These are phyloP conservation scores for Eueides isabella DNA, from an alignment of 1,140 invertebrate genomes.

Conservation along the genomic window DNA sequence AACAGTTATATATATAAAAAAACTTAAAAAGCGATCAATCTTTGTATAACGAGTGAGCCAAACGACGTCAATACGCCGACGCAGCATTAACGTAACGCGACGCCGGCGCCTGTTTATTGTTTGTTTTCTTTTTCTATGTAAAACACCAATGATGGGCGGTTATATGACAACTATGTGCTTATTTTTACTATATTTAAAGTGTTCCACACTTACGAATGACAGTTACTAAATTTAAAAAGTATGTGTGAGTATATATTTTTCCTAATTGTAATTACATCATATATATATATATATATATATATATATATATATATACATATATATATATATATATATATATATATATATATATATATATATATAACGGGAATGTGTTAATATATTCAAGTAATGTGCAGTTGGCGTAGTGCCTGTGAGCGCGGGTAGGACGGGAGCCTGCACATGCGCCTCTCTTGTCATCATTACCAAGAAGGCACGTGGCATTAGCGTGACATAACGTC, in stretches of 20 bases:
- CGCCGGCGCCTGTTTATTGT: slow-evolving; percentile 19
- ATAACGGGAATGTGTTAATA: slow-evolving; percentile 27
- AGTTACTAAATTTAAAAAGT: no score
- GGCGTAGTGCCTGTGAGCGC: slow-evolving; percentile 30
- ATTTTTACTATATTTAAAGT: neutral
- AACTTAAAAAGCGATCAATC: neutral
- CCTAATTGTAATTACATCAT: no score
- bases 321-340: no score
- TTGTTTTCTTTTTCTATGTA: neutral
- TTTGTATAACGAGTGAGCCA: neutral
- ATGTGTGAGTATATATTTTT: no score
- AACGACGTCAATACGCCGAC: slow-evolving; percentile 22
- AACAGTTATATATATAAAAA: neutral
- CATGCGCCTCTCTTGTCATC: slow-evolving; percentile 15
- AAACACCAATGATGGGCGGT: neutral
- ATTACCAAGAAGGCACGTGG: slow-evolving; percentile 5
- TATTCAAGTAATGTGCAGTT: slow-evolving; percentile 28
- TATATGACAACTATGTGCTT: neutral
- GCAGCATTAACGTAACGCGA: neutral
- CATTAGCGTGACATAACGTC: slow-evolving; percentile 4
- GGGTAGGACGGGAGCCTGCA: no score
- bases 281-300: no score
- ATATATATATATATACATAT: no score
- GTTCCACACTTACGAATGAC: no score
- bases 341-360: no score